phyloP scores from a whole-genome alignment of 2,797 vertebrate species.

The Pseudomugil gertrudae region DNA sequence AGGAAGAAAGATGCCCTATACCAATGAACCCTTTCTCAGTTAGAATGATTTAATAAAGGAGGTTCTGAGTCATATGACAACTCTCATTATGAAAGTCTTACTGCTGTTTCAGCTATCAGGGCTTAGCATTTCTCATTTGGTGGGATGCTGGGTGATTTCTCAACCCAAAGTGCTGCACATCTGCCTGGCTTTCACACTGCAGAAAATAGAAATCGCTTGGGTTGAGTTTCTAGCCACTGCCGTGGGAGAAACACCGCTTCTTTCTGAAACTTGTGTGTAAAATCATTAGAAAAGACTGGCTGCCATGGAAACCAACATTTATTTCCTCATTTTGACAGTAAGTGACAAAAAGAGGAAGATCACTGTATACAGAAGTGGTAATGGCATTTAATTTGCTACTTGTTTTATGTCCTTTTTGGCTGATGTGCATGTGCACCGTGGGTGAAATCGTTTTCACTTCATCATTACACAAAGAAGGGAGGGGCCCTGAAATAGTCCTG shows the following conservation, averaged over 20 bases:
- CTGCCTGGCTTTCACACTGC: background rate
- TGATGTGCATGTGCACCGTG: too few relatives aligned
- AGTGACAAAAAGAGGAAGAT: background rate
- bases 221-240: background rate
- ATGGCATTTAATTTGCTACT: background rate
- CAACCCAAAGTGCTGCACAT: conserved; percentile 49
- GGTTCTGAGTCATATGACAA: conserved; percentile 25
- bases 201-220: background rate
- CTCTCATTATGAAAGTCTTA: conserved; percentile 24
- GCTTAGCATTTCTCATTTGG: conserved; percentile 20
- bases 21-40: background rate
- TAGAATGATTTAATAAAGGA: conserved; percentile 31
- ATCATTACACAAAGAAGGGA: background rate
- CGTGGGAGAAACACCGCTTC: background rate
- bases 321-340: background rate
- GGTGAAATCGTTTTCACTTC: background rate
- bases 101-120: conserved; percentile 61
- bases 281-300: background rate
- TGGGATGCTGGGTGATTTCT: conserved; percentile 34
- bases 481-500: too few relatives aligned
- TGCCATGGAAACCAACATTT: background rate
- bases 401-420: background rate
- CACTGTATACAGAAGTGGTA: background rate
- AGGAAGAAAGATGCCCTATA: background rate
- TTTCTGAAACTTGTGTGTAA: background rate